Conservation (phyloP, 2,113 vertebrate species). For the Sphyrna mokarran region DNA sequence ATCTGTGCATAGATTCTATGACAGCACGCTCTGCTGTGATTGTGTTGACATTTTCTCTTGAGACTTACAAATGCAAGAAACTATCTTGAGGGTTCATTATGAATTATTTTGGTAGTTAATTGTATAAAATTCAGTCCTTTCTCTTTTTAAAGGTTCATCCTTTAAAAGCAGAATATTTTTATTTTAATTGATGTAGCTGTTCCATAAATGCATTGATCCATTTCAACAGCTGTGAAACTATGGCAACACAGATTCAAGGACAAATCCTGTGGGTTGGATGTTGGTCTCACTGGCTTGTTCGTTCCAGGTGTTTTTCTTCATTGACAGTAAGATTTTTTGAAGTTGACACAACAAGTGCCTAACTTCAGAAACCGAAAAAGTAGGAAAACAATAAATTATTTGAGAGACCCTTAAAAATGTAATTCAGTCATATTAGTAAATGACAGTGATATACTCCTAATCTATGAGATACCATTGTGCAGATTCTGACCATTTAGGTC, state of each 20-base stretch:
- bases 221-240: not conserved
- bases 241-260: not conserved
- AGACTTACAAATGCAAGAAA: not conserved
- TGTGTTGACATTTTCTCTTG: not conserved
- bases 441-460: not conserved
- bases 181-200: not conserved
- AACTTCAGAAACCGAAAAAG: not conserved
- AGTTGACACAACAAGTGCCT: not conserved
- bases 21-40: not conserved
- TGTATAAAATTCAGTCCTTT: not conserved
- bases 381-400: not conserved
- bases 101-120: not conserved
- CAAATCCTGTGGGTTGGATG: not conserved
- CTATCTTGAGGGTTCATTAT: not conserved
- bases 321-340: not conserved
- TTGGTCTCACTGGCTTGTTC: not conserved
- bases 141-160: not conserved
- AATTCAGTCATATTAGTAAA: not conserved
- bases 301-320: not conserved
- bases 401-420: not conserved
- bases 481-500: not conserved
- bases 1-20: not conserved
- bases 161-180: not conserved
- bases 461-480: not conserved
- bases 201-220: not conserved